Base-by-base conservation (phyloP, 2,888 invertebrate genomes). In the Omphaloscelis lunosa region DNA sequence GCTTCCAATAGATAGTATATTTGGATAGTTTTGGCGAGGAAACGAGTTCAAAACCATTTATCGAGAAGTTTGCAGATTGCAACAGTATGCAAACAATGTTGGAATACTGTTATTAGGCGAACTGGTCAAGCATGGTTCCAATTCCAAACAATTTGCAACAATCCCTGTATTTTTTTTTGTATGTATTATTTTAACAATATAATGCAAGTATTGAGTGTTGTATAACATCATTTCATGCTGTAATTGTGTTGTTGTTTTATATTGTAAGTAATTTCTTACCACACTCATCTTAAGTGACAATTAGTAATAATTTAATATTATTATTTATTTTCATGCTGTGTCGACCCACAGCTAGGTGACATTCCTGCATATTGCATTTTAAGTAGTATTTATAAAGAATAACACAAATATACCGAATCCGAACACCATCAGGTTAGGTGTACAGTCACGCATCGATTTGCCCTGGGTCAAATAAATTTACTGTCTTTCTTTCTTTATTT, bases 11-110 rank as follows among this genome's bases (percentile, higher is more conserved):
- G 39, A 59, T 59, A 68, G 39, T n/a, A 61, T 66, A 69, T 86
- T 74, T 62, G 62, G 51, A 51, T 59, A 59, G 41, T 53, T 39
- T 72, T 73, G 27, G 62, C 23, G 58, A 61, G 76, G 59, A 45
- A 75, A 68, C 67, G 56, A 61, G 61, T 59, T 67, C 39, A 27
- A 59, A 71, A 73, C 71, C 15, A 68, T 68, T 71, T 71, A 71
- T 86, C 39, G n/a, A 41, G 9, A 53, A 82, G 63, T 71, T 83
- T 65, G 63, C 59, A 68, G 68, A 86, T 77, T 77, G 86, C 70
- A 59, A 59, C 41, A 69, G 61, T 56, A 73, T 71, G 63, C 61
- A 51, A 77, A 73, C 66, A 63, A 67, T 67, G 68, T 51, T 39
- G 67, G 56, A 68, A 65, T 71, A 73, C 41, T 71, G 51, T 65